Evolutionary conservation across 1,140 invertebrate genomes (phyloP).

Genomic region (Leptopilina clavipes): DNA sequence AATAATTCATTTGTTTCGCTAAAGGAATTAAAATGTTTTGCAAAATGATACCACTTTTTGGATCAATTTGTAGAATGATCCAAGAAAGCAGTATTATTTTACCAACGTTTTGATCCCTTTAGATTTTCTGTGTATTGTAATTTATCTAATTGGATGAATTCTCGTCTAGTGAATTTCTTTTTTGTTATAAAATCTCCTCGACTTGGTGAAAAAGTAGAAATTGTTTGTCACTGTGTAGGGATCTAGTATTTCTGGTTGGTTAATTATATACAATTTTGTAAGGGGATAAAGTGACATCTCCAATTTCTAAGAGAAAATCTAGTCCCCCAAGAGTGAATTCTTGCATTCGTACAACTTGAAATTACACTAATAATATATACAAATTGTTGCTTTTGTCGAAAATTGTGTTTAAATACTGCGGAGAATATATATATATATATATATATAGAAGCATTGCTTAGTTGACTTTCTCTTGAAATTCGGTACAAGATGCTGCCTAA

Average conservation of each 20-base stretch:
- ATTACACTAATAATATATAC: background rate
- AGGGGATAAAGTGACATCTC: background rate
- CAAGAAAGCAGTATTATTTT: too few relatives aligned
- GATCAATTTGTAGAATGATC: too few relatives aligned
- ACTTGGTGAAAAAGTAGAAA: too few relatives aligned
- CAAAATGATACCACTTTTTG: too few relatives aligned
- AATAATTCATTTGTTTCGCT: too few relatives aligned
- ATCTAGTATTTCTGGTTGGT: background rate
- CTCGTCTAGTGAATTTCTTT: too few relatives aligned
- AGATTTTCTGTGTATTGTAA: too few relatives aligned
- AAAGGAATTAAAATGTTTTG: too few relatives aligned
- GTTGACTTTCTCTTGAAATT: conserved; percentile 1
- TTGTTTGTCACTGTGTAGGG: too few relatives aligned
- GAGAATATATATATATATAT: background rate
- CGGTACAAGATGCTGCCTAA: conserved; percentile 20
- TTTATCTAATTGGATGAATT: too few relatives aligned
- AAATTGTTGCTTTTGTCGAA: background rate
- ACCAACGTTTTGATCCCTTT: too few relatives aligned
- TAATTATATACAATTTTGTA: background rate
- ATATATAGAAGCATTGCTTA: background rate
- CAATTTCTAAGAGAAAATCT: conserved; percentile 16
- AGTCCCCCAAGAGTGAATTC: background rate
- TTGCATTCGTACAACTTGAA: background rate
- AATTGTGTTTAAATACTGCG: background rate
- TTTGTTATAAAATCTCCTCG: too few relatives aligned